Conservation (phyloP, 2,797 vertebrate species). For the Choloepus didactylus region DNA sequence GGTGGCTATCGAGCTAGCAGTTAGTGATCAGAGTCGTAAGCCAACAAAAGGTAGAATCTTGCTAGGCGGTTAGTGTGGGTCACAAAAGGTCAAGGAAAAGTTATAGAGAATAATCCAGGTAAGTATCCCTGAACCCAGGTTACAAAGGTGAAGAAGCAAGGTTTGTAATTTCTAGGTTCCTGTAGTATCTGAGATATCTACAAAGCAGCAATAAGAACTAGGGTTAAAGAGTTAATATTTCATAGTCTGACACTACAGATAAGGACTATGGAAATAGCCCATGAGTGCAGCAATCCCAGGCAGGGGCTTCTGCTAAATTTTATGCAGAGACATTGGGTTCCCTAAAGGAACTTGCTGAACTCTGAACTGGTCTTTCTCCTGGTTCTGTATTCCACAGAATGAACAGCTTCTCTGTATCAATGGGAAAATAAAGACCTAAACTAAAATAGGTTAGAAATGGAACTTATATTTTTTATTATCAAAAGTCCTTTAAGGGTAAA, state of each 20-base stretch:
- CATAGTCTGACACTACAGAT: neutral
- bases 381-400: neutral
- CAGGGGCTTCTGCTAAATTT: neutral
- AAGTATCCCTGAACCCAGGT: neutral
- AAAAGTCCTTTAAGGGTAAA: neutral
- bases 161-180: neutral
- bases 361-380: neutral
- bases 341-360: neutral
- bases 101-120: neutral
- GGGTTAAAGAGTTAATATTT: neutral
- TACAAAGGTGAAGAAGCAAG: neutral
- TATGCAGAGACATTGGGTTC: neutral
- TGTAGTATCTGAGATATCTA: neutral
- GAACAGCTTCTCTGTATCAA: neutral
- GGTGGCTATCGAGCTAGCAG: neutral
- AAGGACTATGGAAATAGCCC: neutral
- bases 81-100: neutral
- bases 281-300: neutral
- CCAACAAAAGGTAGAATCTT: neutral
- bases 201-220: neutral
- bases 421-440: neutral
- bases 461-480: neutral
- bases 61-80: neutral
- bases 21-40: neutral
- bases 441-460: neutral